phyloP scores from a whole-genome alignment of 30 jellyfish, hydroid and myxozoan genomes.

The Cassiopea andromeda region DNA sequence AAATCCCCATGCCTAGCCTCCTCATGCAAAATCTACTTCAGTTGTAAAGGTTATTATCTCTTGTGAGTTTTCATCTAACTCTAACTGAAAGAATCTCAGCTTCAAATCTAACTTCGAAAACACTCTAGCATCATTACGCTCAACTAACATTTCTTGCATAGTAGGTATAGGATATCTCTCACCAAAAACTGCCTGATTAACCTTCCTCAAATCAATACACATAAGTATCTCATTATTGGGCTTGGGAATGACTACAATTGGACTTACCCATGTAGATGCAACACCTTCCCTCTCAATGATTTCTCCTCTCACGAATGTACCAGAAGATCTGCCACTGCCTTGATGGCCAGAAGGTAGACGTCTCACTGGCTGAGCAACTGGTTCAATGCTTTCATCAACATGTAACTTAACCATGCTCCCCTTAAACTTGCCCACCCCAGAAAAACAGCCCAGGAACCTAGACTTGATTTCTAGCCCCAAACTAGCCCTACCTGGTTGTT shows the following conservation, averaged over 20 bases:
- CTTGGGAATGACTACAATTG: slow-evolving; percentile 36
- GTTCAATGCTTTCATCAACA: background rate
- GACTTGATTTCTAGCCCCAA: background rate
- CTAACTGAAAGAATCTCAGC: slow-evolving; percentile 37
- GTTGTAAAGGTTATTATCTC: slow-evolving; percentile 35
- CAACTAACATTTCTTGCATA: slow-evolving; percentile 25
- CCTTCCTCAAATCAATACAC: slow-evolving; percentile 39
- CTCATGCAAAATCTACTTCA: slow-evolving; percentile 5
- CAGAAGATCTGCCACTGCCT: background rate
- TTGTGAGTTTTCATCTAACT: slow-evolving; percentile 9
- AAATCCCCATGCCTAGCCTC: slow-evolving; percentile 33
- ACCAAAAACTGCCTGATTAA: slow-evolving; percentile 26
- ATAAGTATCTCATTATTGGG: slow-evolving; percentile 28
- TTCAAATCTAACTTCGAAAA: slow-evolving; percentile 49
- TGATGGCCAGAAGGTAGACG: background rate
- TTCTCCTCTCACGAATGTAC: background rate
- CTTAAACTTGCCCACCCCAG: background rate
- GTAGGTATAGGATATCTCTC: slow-evolving; percentile 48
- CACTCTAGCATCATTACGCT: slow-evolving; percentile 22
- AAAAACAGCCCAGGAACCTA: background rate
- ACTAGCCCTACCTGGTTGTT: background rate
- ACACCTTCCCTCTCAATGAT: slow-evolving; percentile 5
- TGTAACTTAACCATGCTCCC: background rate
- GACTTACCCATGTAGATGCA: slow-evolving; percentile 5
- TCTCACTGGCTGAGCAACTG: background rate